Percentiles rank a stretch among this genome's conserved stretches.
Evolutionary conservation across 2,888 invertebrate species (phyloP).

Genomic region (Drosophila neotestacea): DNA sequence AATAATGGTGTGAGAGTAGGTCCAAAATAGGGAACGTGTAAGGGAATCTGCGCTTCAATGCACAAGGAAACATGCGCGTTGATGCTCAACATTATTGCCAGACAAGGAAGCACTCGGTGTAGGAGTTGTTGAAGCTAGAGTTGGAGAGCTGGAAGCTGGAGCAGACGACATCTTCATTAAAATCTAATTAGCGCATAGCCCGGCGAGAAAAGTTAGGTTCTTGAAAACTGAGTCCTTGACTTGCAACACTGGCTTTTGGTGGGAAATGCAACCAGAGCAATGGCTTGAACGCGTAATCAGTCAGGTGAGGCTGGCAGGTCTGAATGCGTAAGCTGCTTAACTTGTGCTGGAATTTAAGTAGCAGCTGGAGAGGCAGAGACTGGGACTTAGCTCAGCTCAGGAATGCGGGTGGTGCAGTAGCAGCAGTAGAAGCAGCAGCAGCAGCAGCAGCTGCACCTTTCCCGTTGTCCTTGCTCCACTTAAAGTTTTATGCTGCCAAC

Average conservation of each 20-base stretch:
- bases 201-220: slow-evolving; percentile 28
- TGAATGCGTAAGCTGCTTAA: slow-evolving; percentile 73
- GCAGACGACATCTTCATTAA: slow-evolving; percentile 83
- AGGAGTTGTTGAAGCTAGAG: not conserved
- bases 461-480: slow-evolving; percentile 81
- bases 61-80: slow-evolving; percentile 66
- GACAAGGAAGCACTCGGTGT: slow-evolving; percentile 8
- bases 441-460: slow-evolving; percentile 40
- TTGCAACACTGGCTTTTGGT: slow-evolving; percentile 27
- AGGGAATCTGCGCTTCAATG: slow-evolving; percentile 56
- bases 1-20: not conserved
- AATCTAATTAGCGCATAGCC: slow-evolving; percentile 83
- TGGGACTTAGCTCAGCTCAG: slow-evolving; percentile 44
- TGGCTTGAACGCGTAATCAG: slow-evolving; percentile 50
- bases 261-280: slow-evolving; percentile 5
- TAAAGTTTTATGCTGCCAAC: slow-evolving; percentile 68
- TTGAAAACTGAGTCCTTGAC: slow-evolving; percentile 45
- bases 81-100: slow-evolving; percentile 63
- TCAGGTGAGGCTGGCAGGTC: slow-evolving; percentile 37
- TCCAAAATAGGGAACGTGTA: slow-evolving; percentile 22
- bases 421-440: slow-evolving; percentile 31
- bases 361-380: slow-evolving; percentile 43
- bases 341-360: slow-evolving; percentile 69
- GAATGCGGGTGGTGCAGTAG: slow-evolving; percentile 49
- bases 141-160: slow-evolving; percentile 6